Conservation (phyloP, 2,797 vertebrate species). For the Craterocephalus amniculus region DNA sequence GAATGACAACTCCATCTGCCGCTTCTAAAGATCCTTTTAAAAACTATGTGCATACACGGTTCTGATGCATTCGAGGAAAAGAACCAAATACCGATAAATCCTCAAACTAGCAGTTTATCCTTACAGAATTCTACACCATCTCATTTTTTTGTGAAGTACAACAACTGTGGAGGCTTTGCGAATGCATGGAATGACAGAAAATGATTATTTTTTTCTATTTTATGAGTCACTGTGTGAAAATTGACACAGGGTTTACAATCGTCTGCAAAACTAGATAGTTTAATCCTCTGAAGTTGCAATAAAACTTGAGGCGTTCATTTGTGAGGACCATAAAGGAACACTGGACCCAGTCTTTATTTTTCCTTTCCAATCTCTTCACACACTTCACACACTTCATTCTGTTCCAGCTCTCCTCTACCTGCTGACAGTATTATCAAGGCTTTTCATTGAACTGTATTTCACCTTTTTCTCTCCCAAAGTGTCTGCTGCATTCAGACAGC, state of each 20-base stretch:
- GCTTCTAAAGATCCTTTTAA: slow-evolving; percentile 9
- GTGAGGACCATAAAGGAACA: not conserved
- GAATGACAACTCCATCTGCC: slow-evolving; percentile 26
- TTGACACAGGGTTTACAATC: slow-evolving; percentile 2
- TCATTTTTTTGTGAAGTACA: not conserved
- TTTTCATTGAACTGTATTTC: slow-evolving; percentile 29
- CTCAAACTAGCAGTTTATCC: not conserved
- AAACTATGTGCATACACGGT: not conserved
- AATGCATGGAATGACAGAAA: slow-evolving; percentile 3
- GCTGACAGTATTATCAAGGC: slow-evolving; percentile 43
- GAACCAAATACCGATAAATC: not conserved
- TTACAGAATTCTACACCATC: not conserved
- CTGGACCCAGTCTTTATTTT: slow-evolving; percentile 3
- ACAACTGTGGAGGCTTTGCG: not conserved
- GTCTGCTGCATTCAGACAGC: slow-evolving; percentile 24
- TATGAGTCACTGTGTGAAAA: not conserved
- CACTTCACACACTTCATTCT: slow-evolving; percentile 21
- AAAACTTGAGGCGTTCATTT: slow-evolving; percentile 6
- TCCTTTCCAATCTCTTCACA: slow-evolving; percentile 17
- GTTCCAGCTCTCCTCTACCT: slow-evolving; percentile 26
- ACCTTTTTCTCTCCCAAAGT: slow-evolving; percentile 26
- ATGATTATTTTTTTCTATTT: not conserved
- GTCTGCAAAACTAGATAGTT: slow-evolving; percentile 1
- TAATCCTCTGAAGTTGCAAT: slow-evolving; percentile 10
- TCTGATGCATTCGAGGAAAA: not conserved